Conservation (phyloP, 37 sponge, comb jelly and placozoan genomes). For the Agelas oroides region DNA sequence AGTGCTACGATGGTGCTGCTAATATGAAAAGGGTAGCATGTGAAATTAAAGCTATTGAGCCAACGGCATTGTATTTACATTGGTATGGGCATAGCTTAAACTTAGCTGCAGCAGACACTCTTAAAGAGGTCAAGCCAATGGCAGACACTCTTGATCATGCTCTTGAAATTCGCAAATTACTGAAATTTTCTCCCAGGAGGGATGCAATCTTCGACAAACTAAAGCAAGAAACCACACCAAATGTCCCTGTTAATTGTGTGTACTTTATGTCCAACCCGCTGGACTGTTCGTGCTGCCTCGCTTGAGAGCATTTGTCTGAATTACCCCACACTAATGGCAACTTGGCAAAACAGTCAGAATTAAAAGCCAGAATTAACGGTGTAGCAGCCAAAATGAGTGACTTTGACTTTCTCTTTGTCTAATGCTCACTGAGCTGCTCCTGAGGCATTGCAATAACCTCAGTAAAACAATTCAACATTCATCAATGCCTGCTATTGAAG, state of each 20-base stretch:
- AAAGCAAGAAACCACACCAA: slow-evolving; percentile 19
- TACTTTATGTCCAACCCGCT: slow-evolving; percentile 24
- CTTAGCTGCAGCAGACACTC: slow-evolving; percentile 47
- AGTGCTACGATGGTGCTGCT: slow-evolving; percentile 65
- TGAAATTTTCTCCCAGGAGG: slow-evolving; percentile 45
- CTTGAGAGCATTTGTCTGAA: slow-evolving; percentile 21
- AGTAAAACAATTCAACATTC: no score
- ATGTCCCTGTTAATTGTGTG: slow-evolving; percentile 13
- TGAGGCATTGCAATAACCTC: no score
- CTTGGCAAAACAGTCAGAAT: slow-evolving; percentile 34
- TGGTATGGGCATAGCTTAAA: slow-evolving; percentile 54
- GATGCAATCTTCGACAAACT: slow-evolving; percentile 28
- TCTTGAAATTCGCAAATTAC: slow-evolving; percentile 34
- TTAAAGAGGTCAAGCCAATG: slow-evolving; percentile 29
- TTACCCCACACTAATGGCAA: slow-evolving; percentile 6
- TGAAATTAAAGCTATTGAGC: slow-evolving; percentile 34
- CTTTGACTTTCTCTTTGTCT: no score
- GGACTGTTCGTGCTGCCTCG: slow-evolving; percentile 44
- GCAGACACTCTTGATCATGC: slow-evolving; percentile 31
- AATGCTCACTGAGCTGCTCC: no score
- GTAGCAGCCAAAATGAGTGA: slow-evolving; percentile 49
- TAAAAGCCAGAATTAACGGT: slow-evolving; percentile 44
- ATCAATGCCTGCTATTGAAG: no score
- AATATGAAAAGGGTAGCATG: slow-evolving; percentile 42
- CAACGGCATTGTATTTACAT: slow-evolving; percentile 44